phyloP scores from a whole-genome alignment of 2,797 vertebrate species.

The Lophotriccus pileatus region DNA sequence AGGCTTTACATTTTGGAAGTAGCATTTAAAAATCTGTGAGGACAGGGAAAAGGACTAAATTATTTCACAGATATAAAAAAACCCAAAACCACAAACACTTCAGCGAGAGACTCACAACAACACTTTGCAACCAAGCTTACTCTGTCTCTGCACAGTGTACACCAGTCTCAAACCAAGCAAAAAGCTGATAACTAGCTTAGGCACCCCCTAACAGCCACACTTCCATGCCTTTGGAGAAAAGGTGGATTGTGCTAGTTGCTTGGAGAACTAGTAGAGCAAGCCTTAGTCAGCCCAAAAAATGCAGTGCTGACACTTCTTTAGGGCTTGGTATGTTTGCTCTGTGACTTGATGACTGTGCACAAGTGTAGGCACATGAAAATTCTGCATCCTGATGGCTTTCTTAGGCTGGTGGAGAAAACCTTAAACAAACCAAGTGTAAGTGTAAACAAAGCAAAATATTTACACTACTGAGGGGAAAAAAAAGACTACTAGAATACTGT shows the following conservation, averaged over 20 bases:
- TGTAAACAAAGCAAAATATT: neutral
- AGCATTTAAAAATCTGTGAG: neutral
- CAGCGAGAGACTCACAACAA: neutral
- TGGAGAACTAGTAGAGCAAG: constrained; percentile 3
- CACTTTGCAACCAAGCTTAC: neutral
- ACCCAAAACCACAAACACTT: no score
- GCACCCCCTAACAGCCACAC: neutral
- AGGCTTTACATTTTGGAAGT: neutral
- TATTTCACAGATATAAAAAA: neutral
- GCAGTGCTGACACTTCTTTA: neutral
- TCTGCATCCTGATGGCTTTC: neutral
- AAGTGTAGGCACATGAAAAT: neutral
- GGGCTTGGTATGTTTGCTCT: constrained; percentile 10
- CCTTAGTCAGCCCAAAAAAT: neutral
- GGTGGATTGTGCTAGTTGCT: neutral
- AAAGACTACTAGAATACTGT: neutral
- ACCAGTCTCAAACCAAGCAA: neutral
- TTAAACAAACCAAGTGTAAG: neutral
- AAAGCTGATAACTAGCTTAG: neutral
- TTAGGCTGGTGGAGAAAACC: neutral
- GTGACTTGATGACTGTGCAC: neutral
- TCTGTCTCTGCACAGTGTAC: neutral
- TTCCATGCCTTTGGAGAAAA: neutral
- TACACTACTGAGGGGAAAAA: neutral
- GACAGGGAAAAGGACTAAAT: neutral